Percentiles rank a stretch among this genome's conserved stretches.
These are phyloP conservation scores for Pseudanteris insignis DNA, from an alignment of 2,888 invertebrate species.

Conservation along the genomic window DNA sequence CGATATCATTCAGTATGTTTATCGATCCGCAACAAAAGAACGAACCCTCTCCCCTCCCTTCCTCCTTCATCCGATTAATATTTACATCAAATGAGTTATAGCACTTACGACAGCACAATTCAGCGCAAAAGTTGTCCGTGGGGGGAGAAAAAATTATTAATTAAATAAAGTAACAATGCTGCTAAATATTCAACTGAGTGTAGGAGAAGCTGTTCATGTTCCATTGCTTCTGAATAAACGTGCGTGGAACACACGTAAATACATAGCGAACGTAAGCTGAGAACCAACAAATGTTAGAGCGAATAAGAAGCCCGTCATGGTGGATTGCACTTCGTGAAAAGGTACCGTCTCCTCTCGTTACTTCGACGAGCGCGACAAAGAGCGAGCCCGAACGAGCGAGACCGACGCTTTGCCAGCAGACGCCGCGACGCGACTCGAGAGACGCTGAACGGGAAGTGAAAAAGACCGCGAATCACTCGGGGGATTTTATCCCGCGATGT, in stretches of 20 bases:
- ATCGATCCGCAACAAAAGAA: too few relatives aligned
- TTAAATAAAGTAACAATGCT: conserved; percentile 26
- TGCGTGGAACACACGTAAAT: conserved; percentile 44
- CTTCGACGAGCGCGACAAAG: conserved; percentile 45
- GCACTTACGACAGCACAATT: neutral
- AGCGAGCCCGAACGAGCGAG: conserved; percentile 18
- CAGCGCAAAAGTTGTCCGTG: neutral
- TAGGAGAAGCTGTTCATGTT: conserved; percentile 47
- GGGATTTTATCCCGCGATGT: conserved; percentile 27
- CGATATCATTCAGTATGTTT: too few relatives aligned
- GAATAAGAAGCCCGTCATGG: conserved; percentile 58
- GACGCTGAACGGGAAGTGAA: conserved; percentile 26
- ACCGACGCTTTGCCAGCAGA: conserved; percentile 16
- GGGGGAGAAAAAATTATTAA: conserved; percentile 18
- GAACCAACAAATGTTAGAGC: conserved; percentile 61
- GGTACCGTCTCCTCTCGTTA: conserved; percentile 59
- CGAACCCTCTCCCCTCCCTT: too few relatives aligned
- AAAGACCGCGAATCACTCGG: conserved; percentile 31
- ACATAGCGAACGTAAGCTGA: conserved; percentile 58
- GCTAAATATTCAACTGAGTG: conserved; percentile 26
- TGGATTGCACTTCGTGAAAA: conserved; percentile 62
- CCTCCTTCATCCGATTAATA: too few relatives aligned
- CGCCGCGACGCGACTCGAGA: conserved; percentile 23
- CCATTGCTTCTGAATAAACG: conserved; percentile 49
- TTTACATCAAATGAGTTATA: too few relatives aligned